Conservation (phyloP, 2,888 invertebrate species). For the Alentia gelatinosa region DNA sequence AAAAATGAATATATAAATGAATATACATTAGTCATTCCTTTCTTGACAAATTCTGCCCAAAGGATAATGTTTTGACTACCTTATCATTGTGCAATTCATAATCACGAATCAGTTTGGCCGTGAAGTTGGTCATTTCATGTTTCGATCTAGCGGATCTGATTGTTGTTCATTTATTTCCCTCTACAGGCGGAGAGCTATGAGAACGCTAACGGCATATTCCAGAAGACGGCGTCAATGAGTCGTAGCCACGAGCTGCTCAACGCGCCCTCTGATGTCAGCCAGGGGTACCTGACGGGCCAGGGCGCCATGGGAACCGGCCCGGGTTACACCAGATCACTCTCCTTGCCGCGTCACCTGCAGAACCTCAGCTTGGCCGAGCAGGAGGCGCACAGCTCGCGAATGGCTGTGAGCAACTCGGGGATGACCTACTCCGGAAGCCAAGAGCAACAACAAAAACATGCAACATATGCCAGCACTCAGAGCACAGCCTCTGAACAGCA, state of each 20-base stretch:
- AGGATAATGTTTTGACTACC: no score
- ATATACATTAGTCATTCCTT: no score
- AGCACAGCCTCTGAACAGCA: background rate
- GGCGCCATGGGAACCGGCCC: background rate
- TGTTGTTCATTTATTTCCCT: background rate
- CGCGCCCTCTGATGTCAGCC: background rate
- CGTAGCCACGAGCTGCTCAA: conserved; percentile 38
- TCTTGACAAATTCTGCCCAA: no score
- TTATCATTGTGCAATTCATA: no score
- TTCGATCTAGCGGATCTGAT: no score
- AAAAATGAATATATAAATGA: no score
- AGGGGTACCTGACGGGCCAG: background rate
- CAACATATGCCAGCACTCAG: background rate
- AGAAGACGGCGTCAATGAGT: background rate
- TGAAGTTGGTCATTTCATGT: no score
- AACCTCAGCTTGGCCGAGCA: conserved; percentile 33
- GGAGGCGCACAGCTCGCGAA: background rate
- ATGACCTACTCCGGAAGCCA: background rate
- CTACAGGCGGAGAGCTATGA: background rate
- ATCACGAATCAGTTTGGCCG: no score
- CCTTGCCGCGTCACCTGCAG: conserved; percentile 21
- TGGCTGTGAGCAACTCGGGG: background rate
- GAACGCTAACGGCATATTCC: background rate
- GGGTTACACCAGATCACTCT: background rate
- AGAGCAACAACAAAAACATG: background rate